Base-by-base conservation (phyloP, 2,888 invertebrate genomes). In the Teleogryllus oceanicus region DNA sequence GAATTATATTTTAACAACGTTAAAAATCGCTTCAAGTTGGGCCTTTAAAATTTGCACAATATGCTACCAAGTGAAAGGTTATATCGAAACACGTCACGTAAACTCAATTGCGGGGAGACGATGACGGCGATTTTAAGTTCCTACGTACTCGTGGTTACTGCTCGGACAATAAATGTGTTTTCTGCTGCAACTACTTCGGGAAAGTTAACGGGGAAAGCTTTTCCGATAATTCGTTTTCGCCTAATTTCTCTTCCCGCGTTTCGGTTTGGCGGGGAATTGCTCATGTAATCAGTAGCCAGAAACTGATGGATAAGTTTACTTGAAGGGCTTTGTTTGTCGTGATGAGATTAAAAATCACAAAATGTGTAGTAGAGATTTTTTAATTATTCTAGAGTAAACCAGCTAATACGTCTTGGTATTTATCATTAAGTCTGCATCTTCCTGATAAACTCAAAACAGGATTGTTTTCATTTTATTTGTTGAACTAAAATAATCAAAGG, bases 1-100 rank as follows among this genome's bases (percentile, higher is more conserved):
- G 62, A 62, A 62, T 62, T 62, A 62, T 62, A 62, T 62, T 62
- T 62, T 62, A 62, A 62, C 62, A 62, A 62, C 62, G 62, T 62
- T 62, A 62, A 62, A 62, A 62, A 62, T 62, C 62, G 62, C 62
- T 62, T 62, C 62, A 62, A 62, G 62, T 62, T 62, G n/a, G 62
- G 62, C 62, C n/a, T 13, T 62, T 62, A 62, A 62, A 62, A 62
- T 62, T 62, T 62, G 13, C 62, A 62, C 62, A 62, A 62, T 62
- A 62, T 62, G 3, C 62, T 62, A n/a, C 62, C 62, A 62, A 62
- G 62, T 13, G 62, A 62, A 62, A 62, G 62, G 62, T 62, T 62
- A 62, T 62, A 62, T 62, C n/a, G 62, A n/a, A 62, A 62, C n/a
- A 62, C 62, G 62, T 62, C 62, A 16, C 62, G n/a, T n/a, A 62